phyloP scores from a whole-genome alignment of 2,888 invertebrate species.

The Piscicola geometra region DNA sequence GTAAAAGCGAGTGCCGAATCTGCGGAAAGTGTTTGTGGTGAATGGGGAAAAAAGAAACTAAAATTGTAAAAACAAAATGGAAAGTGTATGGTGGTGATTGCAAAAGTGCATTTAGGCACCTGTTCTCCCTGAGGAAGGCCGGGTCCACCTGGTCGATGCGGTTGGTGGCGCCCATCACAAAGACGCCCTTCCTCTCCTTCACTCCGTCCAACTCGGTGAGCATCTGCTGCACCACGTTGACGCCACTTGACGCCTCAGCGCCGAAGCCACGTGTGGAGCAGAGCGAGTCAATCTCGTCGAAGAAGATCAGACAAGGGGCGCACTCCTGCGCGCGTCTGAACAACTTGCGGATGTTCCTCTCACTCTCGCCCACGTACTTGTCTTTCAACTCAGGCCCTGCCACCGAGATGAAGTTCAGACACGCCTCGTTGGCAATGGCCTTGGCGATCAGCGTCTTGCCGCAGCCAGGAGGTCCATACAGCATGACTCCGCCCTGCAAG shows the following conservation, averaged over 20 bases:
- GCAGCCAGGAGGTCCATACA: conserved; percentile 33
- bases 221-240: conserved; percentile 23
- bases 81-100: too few species aligned
- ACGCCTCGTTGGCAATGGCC: conserved; percentile 32
- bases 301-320: conserved; percentile 29
- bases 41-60: too few species aligned
- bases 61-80: too few species aligned
- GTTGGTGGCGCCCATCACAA: conserved; percentile 31
- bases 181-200: conserved; percentile 25
- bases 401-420: conserved; percentile 27
- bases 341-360: conserved; percentile 22
- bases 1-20: conserved; percentile 24
- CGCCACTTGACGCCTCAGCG: background rate
- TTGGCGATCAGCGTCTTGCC: conserved; percentile 30
- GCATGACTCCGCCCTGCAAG: conserved; percentile 14
- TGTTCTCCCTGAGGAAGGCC: conserved; percentile 27
- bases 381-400: conserved; percentile 26
- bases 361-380: conserved; percentile 30
- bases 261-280: background rate
- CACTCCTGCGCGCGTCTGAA: conserved; percentile 25
- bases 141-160: conserved; percentile 26
- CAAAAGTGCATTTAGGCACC: background rate
- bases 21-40: background rate
- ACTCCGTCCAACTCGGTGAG: conserved; percentile 27
- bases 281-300: conserved; percentile 32